These are phyloP conservation scores for Sebastes vulpes DNA, from an alignment of 2,797 vertebrate species.

Conservation along the genomic window DNA sequence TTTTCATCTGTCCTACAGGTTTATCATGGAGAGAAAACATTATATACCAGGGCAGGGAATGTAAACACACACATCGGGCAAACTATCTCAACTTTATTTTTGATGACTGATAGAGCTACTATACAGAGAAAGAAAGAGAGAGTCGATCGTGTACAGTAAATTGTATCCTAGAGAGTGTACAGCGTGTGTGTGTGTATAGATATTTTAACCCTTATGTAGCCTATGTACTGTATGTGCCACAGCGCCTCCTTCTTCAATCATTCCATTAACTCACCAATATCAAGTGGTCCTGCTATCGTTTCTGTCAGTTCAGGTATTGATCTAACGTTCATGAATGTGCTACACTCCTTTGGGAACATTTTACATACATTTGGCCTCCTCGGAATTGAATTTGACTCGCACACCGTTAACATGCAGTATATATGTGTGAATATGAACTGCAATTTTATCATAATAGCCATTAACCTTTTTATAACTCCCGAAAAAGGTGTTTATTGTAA, in stretches of 20 bases:
- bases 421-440: constrained; percentile 48
- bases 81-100: constrained; percentile 77
- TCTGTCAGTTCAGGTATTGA: constrained; percentile 54
- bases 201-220: constrained; percentile 77
- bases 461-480: constrained; percentile 55
- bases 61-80: constrained; percentile 69
- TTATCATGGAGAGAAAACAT: constrained; percentile 43
- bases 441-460: constrained; percentile 64
- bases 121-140: constrained; percentile 61
- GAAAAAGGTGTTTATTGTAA: constrained; percentile 65
- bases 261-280: constrained; percentile 73
- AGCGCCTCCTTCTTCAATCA: constrained; percentile 79
- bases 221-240: constrained; percentile 79
- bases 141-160: constrained; percentile 74
- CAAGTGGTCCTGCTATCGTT: constrained; percentile 53
- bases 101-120: constrained; percentile 74
- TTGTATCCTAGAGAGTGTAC: constrained; percentile 70
- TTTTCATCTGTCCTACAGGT: constrained; percentile 58
- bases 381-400: constrained; percentile 41
- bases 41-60: constrained; percentile 68
- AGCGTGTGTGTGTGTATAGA: constrained; percentile 75
- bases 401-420: constrained; percentile 52
- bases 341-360: constrained; percentile 37
- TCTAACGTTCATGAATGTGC: constrained; percentile 72
- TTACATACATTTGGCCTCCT: constrained; percentile 27